Evolutionary conservation across 2,113 vertebrate genomes (phyloP).

Genomic region (Psammodynastes pulverulentus): DNA sequence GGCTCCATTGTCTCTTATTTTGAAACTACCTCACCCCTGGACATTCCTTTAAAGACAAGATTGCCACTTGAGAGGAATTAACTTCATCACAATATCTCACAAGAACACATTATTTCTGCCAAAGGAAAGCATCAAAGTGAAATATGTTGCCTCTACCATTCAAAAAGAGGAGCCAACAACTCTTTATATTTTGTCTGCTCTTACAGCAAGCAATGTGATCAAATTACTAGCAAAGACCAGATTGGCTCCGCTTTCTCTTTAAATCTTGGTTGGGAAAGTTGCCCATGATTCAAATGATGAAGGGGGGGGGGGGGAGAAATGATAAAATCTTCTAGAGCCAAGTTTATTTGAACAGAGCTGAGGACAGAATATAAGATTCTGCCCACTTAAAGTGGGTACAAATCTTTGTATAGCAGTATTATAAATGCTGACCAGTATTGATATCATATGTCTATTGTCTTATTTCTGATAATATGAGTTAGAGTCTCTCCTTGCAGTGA

Average conservation of each 20-base stretch:
- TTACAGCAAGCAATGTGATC: not conserved
- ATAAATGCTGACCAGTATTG: not conserved
- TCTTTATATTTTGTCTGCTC: not conserved
- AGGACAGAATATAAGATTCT: not conserved
- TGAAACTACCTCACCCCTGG: not conserved
- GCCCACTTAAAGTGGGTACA: not conserved
- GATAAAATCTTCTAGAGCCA: not conserved
- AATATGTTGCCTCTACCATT: not conserved
- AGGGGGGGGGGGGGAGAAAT: not conserved
- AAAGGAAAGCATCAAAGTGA: not conserved
- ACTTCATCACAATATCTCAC: not conserved
- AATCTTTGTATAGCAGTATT: not conserved
- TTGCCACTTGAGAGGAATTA: not conserved
- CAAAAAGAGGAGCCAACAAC: not conserved
- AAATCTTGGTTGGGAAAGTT: not conserved
- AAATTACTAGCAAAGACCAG: constrained; percentile 44
- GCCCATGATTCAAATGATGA: not conserved
- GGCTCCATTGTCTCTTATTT: not conserved
- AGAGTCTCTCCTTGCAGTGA: not conserved
- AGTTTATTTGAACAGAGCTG: not conserved
- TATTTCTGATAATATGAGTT: not conserved
- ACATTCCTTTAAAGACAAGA: not conserved
- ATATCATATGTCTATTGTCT: not conserved
- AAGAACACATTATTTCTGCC: not conserved
- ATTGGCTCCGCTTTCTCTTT: not conserved